phyloP scores from a whole-genome alignment of 2,888 invertebrate genomes.

The Crepidodera aurea region DNA sequence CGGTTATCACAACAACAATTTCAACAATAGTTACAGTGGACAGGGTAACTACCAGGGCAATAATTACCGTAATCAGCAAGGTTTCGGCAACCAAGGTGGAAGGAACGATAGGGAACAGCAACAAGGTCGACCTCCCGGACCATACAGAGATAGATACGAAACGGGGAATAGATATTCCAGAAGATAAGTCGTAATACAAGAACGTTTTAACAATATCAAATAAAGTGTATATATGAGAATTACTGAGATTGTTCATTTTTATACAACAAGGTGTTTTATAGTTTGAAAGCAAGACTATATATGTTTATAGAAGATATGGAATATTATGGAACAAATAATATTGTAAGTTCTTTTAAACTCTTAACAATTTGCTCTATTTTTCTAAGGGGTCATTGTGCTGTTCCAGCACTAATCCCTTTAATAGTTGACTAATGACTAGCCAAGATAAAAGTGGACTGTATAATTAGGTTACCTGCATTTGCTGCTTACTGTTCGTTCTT shows the following conservation, averaged over 20 bases:
- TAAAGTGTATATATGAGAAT: neutral
- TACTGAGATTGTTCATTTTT: neutral
- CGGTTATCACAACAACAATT: slow-evolving; percentile 15
- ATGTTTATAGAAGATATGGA: too few species aligned
- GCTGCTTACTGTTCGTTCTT: too few species aligned
- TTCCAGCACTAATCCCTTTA: too few species aligned
- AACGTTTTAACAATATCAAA: neutral
- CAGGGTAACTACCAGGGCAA: slow-evolving; percentile 34
- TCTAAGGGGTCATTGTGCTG: too few species aligned
- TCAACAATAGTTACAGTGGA: slow-evolving; percentile 19
- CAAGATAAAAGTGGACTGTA: too few species aligned
- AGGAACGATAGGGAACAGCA: slow-evolving; percentile 31
- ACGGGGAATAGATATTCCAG: slow-evolving; percentile 46
- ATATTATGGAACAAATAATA: too few species aligned
- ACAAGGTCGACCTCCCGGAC: slow-evolving; percentile 50
- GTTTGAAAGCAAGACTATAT: too few species aligned
- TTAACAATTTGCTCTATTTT: too few species aligned
- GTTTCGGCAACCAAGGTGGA: slow-evolving; percentile 34
- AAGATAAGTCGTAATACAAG: slow-evolving; percentile 31
- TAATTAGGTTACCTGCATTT: too few species aligned
- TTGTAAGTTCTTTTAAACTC: too few species aligned
- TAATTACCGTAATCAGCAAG: slow-evolving; percentile 26
- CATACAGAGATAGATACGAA: slow-evolving; percentile 54
- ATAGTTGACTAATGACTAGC: too few species aligned
- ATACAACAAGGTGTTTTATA: too few species aligned